Conservation (phyloP, 2,113 vertebrate genomes). For the Copsychus sechellarum region DNA sequence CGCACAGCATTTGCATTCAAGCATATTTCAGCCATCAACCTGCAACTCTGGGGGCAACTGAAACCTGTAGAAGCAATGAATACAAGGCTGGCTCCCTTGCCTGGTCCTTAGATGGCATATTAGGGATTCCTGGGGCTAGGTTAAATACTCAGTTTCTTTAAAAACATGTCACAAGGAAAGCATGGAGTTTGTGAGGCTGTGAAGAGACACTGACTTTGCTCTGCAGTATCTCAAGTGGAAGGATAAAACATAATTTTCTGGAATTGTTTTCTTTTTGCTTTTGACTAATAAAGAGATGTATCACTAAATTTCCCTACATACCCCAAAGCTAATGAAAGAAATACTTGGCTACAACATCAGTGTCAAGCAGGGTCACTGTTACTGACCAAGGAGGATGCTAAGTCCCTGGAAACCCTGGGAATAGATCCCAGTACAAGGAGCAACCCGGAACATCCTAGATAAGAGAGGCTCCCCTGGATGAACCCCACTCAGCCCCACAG, state of each 20-base stretch:
- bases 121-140: not conserved
- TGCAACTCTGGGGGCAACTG: not conserved
- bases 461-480: not conserved
- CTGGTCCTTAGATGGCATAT: not conserved
- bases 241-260: not conserved
- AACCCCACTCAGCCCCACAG: fast-evolving
- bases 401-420: not conserved
- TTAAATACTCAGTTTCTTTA: not conserved
- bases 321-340: not conserved
- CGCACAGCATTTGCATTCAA: not conserved
- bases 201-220: not conserved
- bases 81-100: not conserved
- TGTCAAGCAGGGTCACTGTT: fast-evolving
- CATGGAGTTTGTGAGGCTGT: not conserved
- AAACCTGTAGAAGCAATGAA: not conserved
- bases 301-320: not conserved
- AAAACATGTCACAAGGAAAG: not conserved
- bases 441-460: not conserved
- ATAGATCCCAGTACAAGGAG: not conserved
- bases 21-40: slow-evolving; percentile 23
- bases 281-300: not conserved
- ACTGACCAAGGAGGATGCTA: not conserved
- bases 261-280: not conserved
- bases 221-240: not conserved
- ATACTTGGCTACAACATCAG: not conserved